Conservation (phyloP, 2,797 vertebrate species). For the Lacerta viridis region DNA sequence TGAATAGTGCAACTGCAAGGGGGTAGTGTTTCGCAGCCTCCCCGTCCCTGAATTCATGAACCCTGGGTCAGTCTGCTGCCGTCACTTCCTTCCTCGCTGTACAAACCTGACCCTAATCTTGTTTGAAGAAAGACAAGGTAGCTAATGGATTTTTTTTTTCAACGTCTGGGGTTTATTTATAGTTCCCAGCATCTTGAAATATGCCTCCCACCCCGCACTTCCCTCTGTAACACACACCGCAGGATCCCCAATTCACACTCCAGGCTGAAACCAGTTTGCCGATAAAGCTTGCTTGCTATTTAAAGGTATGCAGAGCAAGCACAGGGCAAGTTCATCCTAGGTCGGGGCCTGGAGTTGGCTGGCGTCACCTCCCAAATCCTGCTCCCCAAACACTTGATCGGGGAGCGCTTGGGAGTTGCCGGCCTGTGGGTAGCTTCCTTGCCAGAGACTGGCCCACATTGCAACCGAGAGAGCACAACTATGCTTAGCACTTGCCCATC, state of each 20-base stretch:
- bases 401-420: too few species aligned
- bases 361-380: not conserved
- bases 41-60: not conserved
- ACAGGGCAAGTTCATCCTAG: not conserved
- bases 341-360: not conserved
- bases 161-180: constrained; percentile 28
- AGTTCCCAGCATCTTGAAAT: not conserved
- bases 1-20: not conserved
- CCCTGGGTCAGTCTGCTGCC: not conserved
- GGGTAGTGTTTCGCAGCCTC: not conserved
- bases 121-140: not conserved
- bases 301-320: not conserved
- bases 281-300: not conserved
- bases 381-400: too few species aligned
- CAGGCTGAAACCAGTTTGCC: not conserved
- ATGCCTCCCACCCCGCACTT: not conserved
- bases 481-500: not conserved
- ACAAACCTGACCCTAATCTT: not conserved
- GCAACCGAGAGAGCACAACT: not conserved
- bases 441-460: not conserved
- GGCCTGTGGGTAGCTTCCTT: not conserved
- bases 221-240: not conserved
- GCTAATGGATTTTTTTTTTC: constrained; percentile 28
- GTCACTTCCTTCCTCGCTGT: not conserved
- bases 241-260: not conserved